Percentiles rank a stretch among this genome's conserved stretches.
Conservation (phyloP, 2,797 vertebrate species). For the Crenichthys baileyi region DNA sequence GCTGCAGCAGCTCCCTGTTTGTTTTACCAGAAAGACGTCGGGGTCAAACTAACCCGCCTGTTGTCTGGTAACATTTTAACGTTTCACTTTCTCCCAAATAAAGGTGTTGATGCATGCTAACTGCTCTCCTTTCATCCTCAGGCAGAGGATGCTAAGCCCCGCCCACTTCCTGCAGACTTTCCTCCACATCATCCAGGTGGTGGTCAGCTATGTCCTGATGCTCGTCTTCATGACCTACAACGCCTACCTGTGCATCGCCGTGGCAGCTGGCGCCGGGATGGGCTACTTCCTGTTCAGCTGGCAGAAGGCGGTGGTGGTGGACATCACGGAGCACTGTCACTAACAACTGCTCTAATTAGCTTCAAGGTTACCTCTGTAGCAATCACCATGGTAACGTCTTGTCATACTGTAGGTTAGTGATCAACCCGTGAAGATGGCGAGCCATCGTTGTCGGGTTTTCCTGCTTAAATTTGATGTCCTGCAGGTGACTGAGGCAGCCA, state of each 20-base stretch:
- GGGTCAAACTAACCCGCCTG: background rate
- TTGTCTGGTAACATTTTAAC: background rate
- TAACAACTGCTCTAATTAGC: constrained; percentile 53
- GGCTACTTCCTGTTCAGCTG: constrained; percentile 99
- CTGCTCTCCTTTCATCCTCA: constrained; percentile 44
- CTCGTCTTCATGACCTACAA: constrained; percentile 99
- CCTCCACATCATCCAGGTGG: constrained; percentile 94
- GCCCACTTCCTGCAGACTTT: constrained; percentile 92
- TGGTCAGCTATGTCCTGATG: constrained; percentile 97
- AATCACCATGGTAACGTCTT: constrained; percentile 23
- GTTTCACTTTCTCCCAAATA: background rate
- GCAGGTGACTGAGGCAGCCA: constrained; percentile 15
- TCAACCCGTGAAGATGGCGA: background rate
- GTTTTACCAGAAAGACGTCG: too few species aligned
- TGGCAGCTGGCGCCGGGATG: constrained; percentile 88
- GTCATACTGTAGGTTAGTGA: constrained; percentile 11
- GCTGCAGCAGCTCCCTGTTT: background rate
- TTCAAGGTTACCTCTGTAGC: constrained; percentile 31
- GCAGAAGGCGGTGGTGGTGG: constrained; percentile 96
- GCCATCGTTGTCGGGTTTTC: background rate
- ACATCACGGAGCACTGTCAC: constrained; percentile 98
- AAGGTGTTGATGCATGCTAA: constrained; percentile 1
- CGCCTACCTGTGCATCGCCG: constrained; percentile 93
- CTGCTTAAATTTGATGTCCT: background rate
- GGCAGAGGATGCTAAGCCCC: constrained; percentile 94